Conservation (phyloP, 2,888 invertebrate genomes). For the Pogonocherus hispidulus region DNA sequence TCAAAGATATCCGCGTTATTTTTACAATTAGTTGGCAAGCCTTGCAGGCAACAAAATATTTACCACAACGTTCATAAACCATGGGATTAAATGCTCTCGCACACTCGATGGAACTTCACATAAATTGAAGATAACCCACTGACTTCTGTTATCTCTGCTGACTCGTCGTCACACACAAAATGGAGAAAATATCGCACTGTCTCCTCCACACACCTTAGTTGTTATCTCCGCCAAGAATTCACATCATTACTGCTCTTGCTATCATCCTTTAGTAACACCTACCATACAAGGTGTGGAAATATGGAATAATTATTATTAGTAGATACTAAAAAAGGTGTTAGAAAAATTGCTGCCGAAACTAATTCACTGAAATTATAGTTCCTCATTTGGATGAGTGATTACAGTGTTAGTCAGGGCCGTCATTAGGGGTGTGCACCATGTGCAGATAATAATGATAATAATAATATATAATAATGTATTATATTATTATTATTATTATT, state of each 20-base stretch:
- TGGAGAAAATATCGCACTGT: constrained; percentile 11
- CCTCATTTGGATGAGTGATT: background rate
- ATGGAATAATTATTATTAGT: constrained; percentile 3
- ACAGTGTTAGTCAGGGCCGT: too few species aligned
- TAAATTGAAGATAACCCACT: constrained; percentile 2
- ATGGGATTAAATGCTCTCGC: background rate
- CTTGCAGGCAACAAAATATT: background rate
- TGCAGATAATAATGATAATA: too few species aligned
- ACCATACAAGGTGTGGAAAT: constrained; percentile 16
- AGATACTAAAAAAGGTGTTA: background rate
- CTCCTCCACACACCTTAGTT: background rate
- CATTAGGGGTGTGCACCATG: too few species aligned
- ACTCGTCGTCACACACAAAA: constrained; percentile 7
- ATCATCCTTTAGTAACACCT: constrained; percentile 17
- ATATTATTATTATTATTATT: too few species aligned
- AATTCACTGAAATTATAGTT: background rate
- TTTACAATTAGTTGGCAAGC: too few species aligned
- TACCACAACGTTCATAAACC: background rate
- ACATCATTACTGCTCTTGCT: constrained; percentile 13
- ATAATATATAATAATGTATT: too few species aligned
- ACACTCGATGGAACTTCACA: background rate
- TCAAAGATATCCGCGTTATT: background rate
- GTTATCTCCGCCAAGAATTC: constrained; percentile 24
- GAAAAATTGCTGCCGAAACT: background rate
- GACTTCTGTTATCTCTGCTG: background rate